Evolutionary conservation across 2,888 invertebrate genomes (phyloP), one percentile per base, ranked within the genome.

Genomic region (Oxytorus armatus): DNA sequence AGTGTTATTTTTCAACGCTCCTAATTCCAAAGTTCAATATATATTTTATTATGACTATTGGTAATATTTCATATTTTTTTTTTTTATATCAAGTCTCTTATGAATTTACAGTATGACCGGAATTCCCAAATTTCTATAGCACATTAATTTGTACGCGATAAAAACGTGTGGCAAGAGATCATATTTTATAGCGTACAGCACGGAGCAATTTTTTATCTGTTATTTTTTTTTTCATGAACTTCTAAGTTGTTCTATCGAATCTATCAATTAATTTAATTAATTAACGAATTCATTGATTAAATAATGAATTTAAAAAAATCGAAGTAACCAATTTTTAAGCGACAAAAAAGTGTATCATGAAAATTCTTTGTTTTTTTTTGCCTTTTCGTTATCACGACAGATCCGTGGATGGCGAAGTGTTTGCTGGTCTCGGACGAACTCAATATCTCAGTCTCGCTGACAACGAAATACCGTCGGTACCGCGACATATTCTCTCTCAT

Each of bases 381-480:
- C 11, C 18, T 23, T 3, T 33, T 33, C 1, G n/a, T 51, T 11
- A 3, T 86, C 83, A 77, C 93, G 94, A 61, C 94, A 97, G 97
- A 90, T 94, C 94, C 84, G 92, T 97, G 82, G 95, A 95, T 82
- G 95, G 95, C 86, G 94, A 94, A 86, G 95, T 96, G 51, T 97
- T 97, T 91, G 94, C 95, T 77, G 96, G 96, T 83, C 92, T 97
- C 90, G 94, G 95, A 84, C 93, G 95, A 86, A 94, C 96, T 80
- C 95, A 95, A 85, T 96, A 94, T 92, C 94, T 98, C 88, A 96
- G 96, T 89, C 92, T 98, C 82, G 95, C 96, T 8, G 96, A 97
- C 92, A 97, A 97, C 92, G 93, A 94, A 66, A 92, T 98, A 82
- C 93, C 94, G 42, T 94, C 95, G 86, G 94, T 97, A 92, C 97